Conservation (phyloP, 2,797 vertebrate species). For the Phoebastria nigripes region DNA sequence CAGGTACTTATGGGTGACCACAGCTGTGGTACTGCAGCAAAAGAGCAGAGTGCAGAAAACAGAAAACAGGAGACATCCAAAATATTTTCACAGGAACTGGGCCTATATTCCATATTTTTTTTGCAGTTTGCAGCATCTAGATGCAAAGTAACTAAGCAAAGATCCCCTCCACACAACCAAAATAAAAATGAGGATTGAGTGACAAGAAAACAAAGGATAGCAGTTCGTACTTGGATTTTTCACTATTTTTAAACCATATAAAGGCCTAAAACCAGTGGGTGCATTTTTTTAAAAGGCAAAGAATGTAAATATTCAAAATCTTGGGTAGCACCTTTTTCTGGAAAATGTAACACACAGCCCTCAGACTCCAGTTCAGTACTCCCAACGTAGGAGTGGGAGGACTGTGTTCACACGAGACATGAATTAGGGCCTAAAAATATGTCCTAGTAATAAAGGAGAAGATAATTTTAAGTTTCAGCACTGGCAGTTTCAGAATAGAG, state of each 20-base stretch:
- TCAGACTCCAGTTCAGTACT: slow-evolving; percentile 28
- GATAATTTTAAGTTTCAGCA: slow-evolving; percentile 17
- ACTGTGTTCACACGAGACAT: not conserved
- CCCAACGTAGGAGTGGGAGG: not conserved
- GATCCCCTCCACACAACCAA: not conserved
- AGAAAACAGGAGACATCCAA: not conserved
- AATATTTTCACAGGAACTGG: not conserved
- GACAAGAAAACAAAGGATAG: not conserved
- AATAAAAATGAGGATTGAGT: not conserved
- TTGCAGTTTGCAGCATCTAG: not conserved
- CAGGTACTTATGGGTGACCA: not conserved
- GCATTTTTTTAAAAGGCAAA: not conserved
- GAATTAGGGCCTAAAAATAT: slow-evolving; percentile 53
- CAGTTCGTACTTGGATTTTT: not conserved
- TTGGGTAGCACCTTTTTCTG: not conserved
- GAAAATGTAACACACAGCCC: not conserved
- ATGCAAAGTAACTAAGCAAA: not conserved
- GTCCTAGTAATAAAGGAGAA: slow-evolving; percentile 23
- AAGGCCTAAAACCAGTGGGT: not conserved
- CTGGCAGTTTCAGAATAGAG: not conserved
- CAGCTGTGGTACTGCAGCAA: not conserved
- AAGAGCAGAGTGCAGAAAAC: not conserved
- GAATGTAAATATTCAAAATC: slow-evolving; percentile 1
- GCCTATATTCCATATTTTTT: not conserved
- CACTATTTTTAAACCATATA: not conserved